Conservation (phyloP, 2,113 vertebrate genomes). For the Erythrocebus patas region DNA sequence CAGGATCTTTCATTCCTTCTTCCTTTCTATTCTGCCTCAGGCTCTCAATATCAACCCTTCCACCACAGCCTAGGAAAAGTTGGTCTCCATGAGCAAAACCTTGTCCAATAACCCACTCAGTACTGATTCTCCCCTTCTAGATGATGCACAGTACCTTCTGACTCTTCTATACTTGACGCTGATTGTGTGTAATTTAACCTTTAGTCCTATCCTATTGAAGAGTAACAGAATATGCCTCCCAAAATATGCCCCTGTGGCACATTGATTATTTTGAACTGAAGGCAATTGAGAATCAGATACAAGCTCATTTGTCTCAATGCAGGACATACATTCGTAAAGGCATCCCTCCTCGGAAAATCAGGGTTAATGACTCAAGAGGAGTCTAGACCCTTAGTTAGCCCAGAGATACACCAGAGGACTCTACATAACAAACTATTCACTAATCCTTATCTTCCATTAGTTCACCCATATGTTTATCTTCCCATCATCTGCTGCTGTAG, state of each 20-base stretch:
- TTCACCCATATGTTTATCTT: neutral
- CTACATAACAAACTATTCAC: too few species aligned
- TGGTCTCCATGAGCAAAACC: neutral
- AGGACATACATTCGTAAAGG: neutral
- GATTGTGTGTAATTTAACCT: neutral
- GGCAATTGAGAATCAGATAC: neutral
- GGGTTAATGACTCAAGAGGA: neutral
- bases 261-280: neutral
- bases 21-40: neutral
- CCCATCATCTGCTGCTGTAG: neutral
- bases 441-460: neutral
- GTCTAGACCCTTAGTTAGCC: neutral
- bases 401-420: neutral
- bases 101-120: neutral
- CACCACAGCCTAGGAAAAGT: neutral
- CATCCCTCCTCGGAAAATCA: neutral
- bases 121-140: neutral
- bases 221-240: neutral
- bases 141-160: neutral
- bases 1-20: neutral
- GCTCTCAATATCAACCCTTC: neutral
- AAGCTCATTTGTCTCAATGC: neutral
- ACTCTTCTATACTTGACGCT: neutral
- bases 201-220: neutral
- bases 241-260: neutral